Base-by-base conservation (phyloP, 1,140 invertebrate species). In the Anthonomus grandis region DNA sequence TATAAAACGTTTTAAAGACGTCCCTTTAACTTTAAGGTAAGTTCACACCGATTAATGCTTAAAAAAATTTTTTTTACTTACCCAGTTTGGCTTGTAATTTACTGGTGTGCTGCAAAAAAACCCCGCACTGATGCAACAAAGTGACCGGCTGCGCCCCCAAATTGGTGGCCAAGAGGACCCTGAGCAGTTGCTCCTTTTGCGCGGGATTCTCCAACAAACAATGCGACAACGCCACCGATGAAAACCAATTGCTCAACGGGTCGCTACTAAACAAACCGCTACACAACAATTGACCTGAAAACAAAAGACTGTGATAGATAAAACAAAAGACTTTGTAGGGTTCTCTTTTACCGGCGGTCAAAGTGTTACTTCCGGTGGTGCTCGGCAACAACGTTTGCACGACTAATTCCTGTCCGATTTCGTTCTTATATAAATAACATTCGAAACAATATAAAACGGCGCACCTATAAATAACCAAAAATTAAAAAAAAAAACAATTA, bases 371-470 rank as follows among this genome's bases (percentile, higher is more conserved):
- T 81, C 50, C 60, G 0, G 59, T 44, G 8, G 67, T 57, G 22
- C 90, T 87, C 0, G 95, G 95, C 13, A 98, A 75, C 1, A 99
- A 77, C 0, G 95, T 97, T 70, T 95, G 86, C 0, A 98, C 86
- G 18, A 98, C 83, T 65, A 89, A 84, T 6, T 83, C 83, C 75
- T 97, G 93, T 10, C 86, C 86, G n/a, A 85, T 78, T 68, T 93
- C 89, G 75, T 99, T 99, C 75, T 90, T 93, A 70, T 90, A 95
- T 0, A 99, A 76, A 71, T 91, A 98, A 73, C 91, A 97, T 77
- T 98, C 86, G 72, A 98, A 97, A 71, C 94, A 97, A 72, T 99
- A 99, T 0, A 98, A 82, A 8, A 98, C 94, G 0, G 97, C 89
- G 77, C 93, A 96, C 47, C 54, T 56, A 48, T n/a, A 41, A 18